phyloP scores from a whole-genome alignment of 2,113 vertebrate species.

The Notarius lentiginosus region DNA sequence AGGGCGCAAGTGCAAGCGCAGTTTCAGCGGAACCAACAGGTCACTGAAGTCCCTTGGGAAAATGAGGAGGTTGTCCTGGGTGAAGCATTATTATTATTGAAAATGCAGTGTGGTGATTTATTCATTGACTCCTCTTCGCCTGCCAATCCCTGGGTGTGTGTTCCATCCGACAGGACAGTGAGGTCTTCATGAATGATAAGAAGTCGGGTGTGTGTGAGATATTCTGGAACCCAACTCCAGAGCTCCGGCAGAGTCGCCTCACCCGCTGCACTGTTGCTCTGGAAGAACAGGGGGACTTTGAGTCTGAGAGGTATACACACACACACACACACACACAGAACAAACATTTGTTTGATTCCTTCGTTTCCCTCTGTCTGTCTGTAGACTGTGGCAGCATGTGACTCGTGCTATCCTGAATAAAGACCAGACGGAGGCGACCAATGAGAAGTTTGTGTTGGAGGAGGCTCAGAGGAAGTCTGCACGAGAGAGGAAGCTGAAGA shows the following conservation, averaged over 20 bases:
- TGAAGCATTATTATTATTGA: not conserved
- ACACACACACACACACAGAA: not conserved
- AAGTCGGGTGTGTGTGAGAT: conserved; percentile 85
- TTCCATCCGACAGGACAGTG: conserved; percentile 82
- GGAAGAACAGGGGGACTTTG: conserved; percentile 91
- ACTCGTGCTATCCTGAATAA: conserved; percentile 94
- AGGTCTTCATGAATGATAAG: conserved; percentile 94
- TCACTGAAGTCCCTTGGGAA: not conserved
- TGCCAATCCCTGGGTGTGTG: not conserved
- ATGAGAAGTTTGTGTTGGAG: conserved; percentile 93
- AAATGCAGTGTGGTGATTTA: not conserved
- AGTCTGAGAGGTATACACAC: conserved; percentile 85
- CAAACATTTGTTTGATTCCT: not conserved
- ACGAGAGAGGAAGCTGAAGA: conserved; percentile 87
- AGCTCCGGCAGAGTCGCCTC: conserved; percentile 86
- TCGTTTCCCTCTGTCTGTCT: not conserved
- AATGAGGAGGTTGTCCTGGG: not conserved
- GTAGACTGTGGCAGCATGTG: conserved; percentile 95
- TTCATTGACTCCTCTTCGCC: not conserved
- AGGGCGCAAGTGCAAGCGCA: not conserved
- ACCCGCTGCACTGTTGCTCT: conserved; percentile 86
- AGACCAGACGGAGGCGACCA: conserved; percentile 96
- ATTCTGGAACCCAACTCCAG: conserved; percentile 92
- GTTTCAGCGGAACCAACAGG: not conserved
- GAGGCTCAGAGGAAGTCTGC: conserved; percentile 92